A percentile compares a stretch with the other conserved stretches of the same genome.
Evolutionary conservation across 2,888 invertebrate species (phyloP).

Genomic region (Trachelus tabidus): DNA sequence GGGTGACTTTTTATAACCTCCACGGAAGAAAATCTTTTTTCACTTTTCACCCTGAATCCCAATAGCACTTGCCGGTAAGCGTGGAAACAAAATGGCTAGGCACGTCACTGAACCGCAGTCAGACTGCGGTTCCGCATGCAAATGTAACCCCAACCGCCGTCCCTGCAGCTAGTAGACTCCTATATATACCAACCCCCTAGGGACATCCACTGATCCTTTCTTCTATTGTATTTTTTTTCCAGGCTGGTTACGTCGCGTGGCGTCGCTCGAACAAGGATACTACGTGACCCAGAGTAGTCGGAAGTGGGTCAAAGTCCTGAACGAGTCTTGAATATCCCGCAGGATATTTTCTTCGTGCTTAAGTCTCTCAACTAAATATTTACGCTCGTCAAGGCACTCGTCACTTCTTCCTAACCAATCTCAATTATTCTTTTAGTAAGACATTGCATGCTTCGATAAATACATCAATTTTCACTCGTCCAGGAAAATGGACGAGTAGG

Average conservation of each 20-base stretch:
- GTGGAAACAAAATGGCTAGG: slow-evolving; percentile 37
- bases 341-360: neutral
- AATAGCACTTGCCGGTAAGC: slow-evolving; percentile 38
- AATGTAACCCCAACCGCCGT: slow-evolving; percentile 29
- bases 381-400: neutral
- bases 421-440: neutral
- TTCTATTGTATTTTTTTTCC: slow-evolving; percentile 2
- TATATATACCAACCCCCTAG: slow-evolving; percentile 20
- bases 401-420: neutral
- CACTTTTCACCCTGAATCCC: slow-evolving; percentile 48
- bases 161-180: neutral
- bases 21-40: slow-evolving; percentile 44
- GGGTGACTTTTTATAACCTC: neutral
- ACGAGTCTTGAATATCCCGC: neutral
- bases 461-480: neutral
- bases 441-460: too few relatives aligned
- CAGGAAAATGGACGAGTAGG: too few relatives aligned
- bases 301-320: neutral
- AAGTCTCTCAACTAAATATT: neutral
- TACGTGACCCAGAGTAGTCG: neutral
- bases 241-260: neutral
- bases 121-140: slow-evolving; percentile 41
- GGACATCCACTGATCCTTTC: neutral
- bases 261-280: neutral
- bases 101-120: slow-evolving; percentile 38